phyloP scores from a whole-genome alignment of 2,113 vertebrate species.

The Strix uralensis region DNA sequence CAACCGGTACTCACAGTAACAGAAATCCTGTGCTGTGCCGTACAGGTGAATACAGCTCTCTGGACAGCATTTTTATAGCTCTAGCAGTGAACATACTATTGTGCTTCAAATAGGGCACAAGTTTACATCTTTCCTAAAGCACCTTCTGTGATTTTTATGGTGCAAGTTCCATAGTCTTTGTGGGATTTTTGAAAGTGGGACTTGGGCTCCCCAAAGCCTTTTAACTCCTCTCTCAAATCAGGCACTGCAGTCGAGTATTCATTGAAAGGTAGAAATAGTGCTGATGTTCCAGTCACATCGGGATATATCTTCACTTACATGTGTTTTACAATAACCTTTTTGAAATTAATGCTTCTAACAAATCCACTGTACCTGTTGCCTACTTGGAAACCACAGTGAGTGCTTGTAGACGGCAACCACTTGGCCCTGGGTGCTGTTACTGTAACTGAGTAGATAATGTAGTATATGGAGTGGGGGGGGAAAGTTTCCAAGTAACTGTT shows the following conservation, averaged over 20 bases:
- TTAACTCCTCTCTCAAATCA: not conserved
- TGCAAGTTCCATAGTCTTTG: not conserved
- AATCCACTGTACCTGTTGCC: not conserved
- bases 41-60: not conserved
- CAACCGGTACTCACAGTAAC: not conserved
- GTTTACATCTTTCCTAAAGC: not conserved
- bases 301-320: not conserved
- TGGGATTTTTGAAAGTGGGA: not conserved
- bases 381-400: not conserved
- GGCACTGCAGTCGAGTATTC: not conserved
- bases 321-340: not conserved
- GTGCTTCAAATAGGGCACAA: not conserved
- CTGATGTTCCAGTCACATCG: not conserved
- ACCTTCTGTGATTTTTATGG: rapidly evolving
- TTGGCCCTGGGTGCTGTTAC: not conserved
- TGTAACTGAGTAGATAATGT: not conserved
- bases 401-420: not conserved
- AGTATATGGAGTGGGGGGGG: not conserved
- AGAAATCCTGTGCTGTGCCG: not conserved
- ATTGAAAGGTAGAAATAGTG: not conserved
- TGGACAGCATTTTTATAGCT: not conserved
- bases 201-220: not conserved
- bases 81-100: not conserved
- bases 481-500: not conserved
- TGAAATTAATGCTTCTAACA: not conserved